Evolutionary conservation across 2,113 vertebrate species (phyloP), one percentile per base, ranked within the genome.

Genomic region (Semicossyphus pulcher): DNA sequence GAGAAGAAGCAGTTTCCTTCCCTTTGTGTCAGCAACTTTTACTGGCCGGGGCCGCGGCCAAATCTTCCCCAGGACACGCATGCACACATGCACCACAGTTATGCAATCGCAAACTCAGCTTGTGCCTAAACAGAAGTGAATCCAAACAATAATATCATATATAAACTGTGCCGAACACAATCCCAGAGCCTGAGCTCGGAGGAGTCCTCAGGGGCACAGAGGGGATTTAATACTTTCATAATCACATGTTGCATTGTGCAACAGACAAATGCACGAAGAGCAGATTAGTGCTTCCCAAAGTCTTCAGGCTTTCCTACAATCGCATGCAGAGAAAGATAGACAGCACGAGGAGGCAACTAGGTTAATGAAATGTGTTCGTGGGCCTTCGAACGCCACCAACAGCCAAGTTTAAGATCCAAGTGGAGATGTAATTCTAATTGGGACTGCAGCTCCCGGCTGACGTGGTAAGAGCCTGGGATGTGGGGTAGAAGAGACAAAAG

Each of bases 1-100:
- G 52, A 86, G 72, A 66, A 75, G 81, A 61, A 72, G 84, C 39
- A 66, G 80, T 85, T 72, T 59, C 25, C 63, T 49, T 86, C 72
- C 47, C 62, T 77, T 71, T 49, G 59, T 86, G 74, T 90, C 89
- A 91, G 84, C 88, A 92, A 84, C 81, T 87, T 91, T 88, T 81
- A 42, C 79, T 72, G 75, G 72, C 75, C 54, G 14, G 9, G n/a
- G 42, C 59, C 48, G 41, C 9, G 4, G 78, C 76, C 82, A 87
- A 84, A 81, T 75, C 72, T 52, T 69, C 66, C 31, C 62, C 76
- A 25, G 82, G 64, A 89, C 74, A 79, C 47, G 0, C 67, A 77
- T 51, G 42, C 70, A 76, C 12, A 45, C 1, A 44, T 52, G 58
- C 63, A 28, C 48, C 39, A 48, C 66, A 34, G 64, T 78, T 71